Evolutionary conservation across 2,888 invertebrate species (phyloP), one percentile per base, ranked within the genome.

Genomic region (Leucophenga montana): DNA sequence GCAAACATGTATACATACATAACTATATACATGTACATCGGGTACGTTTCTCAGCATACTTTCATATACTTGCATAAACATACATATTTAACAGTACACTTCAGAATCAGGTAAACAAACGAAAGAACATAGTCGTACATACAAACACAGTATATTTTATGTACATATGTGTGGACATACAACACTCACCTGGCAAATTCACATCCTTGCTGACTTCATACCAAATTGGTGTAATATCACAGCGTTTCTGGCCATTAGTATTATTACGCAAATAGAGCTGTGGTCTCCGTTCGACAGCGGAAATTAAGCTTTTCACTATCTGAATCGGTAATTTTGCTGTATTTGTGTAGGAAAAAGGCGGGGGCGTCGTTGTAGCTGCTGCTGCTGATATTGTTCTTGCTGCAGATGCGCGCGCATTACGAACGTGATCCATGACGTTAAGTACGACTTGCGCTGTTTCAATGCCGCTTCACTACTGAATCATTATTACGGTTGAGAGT

Each of bases 271-370:
- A 74, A 86, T 86, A 85, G 20, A 85, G 74, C 44, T 82, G 75
- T n/a, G 85, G 85, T 13, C 84, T 75, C 18, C 79, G 80, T 11
- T 85, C 82, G 22, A 85, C 86, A 11, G 85, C 82, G 18, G 86
- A 81, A 69, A 85, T 85, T n/a, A 85, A 76, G 27, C 77, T 77
- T 71, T 85, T 85, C 22, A 85, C 86, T 13, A 81, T 80, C 54
- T 86, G 85, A 54, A 85, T 82, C 62, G 85, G 85, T 66, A 85
- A 72, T 71, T 85, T 85, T 65, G 85, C 86, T 9, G 85, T 85
- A 59, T 84, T 85, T 33, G 85, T 85, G 62, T 84, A 85, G 56
- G 67, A 72, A 48, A 73, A 59, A 50, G 73, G 62, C 61, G 72
- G 67, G 64, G 69, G 68, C 39, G 73, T 69, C 11, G 77, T 67